Evolutionary conservation across 2,797 vertebrate genomes (phyloP).

Genomic region (Serranus cabrilla): DNA sequence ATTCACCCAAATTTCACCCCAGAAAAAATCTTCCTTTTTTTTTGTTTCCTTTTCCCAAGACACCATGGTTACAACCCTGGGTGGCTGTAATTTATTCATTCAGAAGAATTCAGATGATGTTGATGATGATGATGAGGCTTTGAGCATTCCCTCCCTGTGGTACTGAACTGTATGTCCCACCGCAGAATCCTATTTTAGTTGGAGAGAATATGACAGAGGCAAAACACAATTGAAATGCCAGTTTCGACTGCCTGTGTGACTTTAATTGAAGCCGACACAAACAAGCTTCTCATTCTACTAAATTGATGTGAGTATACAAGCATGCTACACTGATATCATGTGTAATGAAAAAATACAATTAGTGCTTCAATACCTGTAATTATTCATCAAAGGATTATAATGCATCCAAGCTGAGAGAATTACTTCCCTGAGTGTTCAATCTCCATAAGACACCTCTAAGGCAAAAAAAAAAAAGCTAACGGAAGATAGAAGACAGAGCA

Average conservation of each 20-base stretch:
- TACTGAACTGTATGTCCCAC: constrained; percentile 28
- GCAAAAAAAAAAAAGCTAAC: constrained; percentile 40
- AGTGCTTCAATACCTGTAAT: constrained; percentile 70
- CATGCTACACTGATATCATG: constrained; percentile 56
- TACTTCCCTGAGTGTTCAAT: constrained; percentile 55
- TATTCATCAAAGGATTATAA: constrained; percentile 68
- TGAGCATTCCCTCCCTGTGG: constrained; percentile 22
- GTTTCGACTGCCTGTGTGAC: constrained; percentile 27
- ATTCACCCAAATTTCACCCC: constrained; percentile 44
- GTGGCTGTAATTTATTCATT: constrained; percentile 56
- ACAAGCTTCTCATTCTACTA: constrained; percentile 51
- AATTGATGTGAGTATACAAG: constrained; percentile 46
- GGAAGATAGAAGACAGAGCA: constrained; percentile 30
- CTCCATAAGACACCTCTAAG: constrained; percentile 46
- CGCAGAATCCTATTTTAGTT: constrained; percentile 24
- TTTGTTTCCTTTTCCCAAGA: constrained; percentile 40
- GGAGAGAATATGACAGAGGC: constrained; percentile 34
- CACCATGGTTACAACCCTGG: constrained; percentile 27
- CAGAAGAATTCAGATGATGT: constrained; percentile 38
- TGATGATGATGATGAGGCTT: constrained; percentile 30
- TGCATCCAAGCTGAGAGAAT: constrained; percentile 60
- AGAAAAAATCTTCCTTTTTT: constrained; percentile 3
- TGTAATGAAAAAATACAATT: constrained; percentile 73
- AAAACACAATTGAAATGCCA: constrained; percentile 46
- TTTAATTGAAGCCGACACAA: constrained; percentile 58